phyloP scores from a whole-genome alignment of 1,140 invertebrate genomes.

The Dryas iulia region DNA sequence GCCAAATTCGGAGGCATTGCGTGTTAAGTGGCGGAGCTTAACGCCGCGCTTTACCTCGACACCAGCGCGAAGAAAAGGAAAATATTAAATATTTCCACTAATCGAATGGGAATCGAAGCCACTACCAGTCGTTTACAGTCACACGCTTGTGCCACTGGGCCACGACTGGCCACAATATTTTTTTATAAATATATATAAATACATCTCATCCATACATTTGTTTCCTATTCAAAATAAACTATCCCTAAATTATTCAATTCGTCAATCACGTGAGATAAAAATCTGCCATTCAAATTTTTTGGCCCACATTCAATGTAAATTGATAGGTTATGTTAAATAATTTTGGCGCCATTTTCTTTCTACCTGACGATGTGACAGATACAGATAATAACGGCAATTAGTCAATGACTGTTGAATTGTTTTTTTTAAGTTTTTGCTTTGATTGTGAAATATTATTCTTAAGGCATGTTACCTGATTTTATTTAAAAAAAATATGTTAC shows the following conservation, averaged over 20 bases:
- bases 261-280: constrained; percentile 23
- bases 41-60: too few relatives aligned
- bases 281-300: constrained; percentile 33
- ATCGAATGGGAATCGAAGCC: too few relatives aligned
- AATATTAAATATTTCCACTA: too few relatives aligned
- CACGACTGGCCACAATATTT: neutral
- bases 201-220: neutral
- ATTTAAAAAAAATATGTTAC: too few relatives aligned
- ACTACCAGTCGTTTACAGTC: too few relatives aligned
- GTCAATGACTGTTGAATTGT: neutral
- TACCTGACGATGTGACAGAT: constrained; percentile 21
- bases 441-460: neutral
- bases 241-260: constrained; percentile 23
- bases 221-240: constrained; percentile 13
- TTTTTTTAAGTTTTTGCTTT: neutral
- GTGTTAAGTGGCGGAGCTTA: too few relatives aligned
- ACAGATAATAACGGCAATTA: constrained; percentile 10
- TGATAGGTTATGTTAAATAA: constrained; percentile 25
- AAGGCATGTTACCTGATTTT: too few relatives aligned
- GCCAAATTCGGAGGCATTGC: too few relatives aligned
- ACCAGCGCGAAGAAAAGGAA: too few relatives aligned
- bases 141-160: too few relatives aligned
- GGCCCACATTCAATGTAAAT: constrained; percentile 34
- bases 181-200: neutral
- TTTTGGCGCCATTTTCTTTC: constrained; percentile 30